Evolutionary conservation across 2,888 invertebrate species (phyloP), one percentile per base, ranked within the genome.

Genomic region (Disparrhopalites patrizii): DNA sequence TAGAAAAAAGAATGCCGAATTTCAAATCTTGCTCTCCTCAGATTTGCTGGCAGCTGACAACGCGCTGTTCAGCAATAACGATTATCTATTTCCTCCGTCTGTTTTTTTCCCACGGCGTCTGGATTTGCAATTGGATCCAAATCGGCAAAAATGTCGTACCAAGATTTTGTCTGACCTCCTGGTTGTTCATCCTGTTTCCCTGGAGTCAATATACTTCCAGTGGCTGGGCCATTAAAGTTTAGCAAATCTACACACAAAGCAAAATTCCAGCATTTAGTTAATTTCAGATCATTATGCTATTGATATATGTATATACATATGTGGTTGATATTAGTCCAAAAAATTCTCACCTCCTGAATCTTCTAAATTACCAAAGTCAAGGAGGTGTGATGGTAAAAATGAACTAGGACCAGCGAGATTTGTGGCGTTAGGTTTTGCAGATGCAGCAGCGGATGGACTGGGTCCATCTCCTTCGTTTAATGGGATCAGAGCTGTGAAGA

Each of bases 71-170:
- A 78, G 65, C 77, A 78, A 54, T 77, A 77, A 28, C 78, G 74
- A 60, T 78, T 78, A 31, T 77, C 76, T 28, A 74, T 68, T 52
- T 72, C 71, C 65, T 70, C 70, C 3, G 51, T 57, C 23, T 50
- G 15, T 57, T 77, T 77, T 69, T 78, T 78, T 8, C 80, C 80
- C 58, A 82, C 75, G 2, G 80, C 78, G 74, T 92, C 90, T 43
- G 92, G 91, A 81, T 93, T 93, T 13, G 92, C 86, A 36, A 95
- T 81, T 0, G 95, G 95, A 81, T 96, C 95, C 66, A 96, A 80
- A 79, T 95, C 95, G 40, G 94, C 91, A 81, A 96, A 95, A 62
- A 95, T 81, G 79, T 91, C 91, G 78, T 92, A 87, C 95, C 95
- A 96, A 1, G 82, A 38, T 54, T 61, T 66, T 47, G 13, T 47